Conservation (phyloP, 2,888 invertebrate genomes). For the Epinotia bilunana region DNA sequence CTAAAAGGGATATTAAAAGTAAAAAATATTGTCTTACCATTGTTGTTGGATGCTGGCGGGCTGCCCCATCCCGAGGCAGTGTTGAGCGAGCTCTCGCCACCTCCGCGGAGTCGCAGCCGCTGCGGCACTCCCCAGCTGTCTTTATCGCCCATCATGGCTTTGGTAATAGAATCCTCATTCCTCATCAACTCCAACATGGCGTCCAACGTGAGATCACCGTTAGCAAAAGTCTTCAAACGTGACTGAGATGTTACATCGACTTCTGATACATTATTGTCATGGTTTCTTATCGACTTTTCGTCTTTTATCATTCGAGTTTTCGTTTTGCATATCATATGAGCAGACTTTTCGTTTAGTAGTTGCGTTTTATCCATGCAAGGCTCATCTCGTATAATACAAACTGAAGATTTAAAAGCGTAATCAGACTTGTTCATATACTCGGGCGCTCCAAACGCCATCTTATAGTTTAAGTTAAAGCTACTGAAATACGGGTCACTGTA, state of each 20-base stretch:
- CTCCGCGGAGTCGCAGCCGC: slow-evolving; percentile 88
- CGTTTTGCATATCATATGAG: slow-evolving; percentile 75
- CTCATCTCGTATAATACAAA: slow-evolving; percentile 83
- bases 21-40: slow-evolving; percentile 69
- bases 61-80: slow-evolving; percentile 92
- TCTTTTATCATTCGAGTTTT: slow-evolving; percentile 76
- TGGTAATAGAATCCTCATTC: slow-evolving; percentile 66
- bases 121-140: slow-evolving; percentile 86
- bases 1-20: background rate
- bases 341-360: slow-evolving; percentile 76
- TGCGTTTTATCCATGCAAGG: slow-evolving; percentile 75
- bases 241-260: slow-evolving; percentile 60
- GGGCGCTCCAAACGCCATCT: slow-evolving; percentile 83
- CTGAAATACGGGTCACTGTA: slow-evolving; percentile 85
- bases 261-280: slow-evolving; percentile 80
- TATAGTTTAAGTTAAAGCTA: slow-evolving; percentile 85
- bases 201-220: slow-evolving; percentile 81
- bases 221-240: slow-evolving; percentile 70
- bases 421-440: slow-evolving; percentile 86
- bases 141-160: slow-evolving; percentile 59
- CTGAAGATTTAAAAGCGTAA: slow-evolving; percentile 86
- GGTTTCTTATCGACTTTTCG: slow-evolving; percentile 71
- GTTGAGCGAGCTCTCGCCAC: slow-evolving; percentile 92
- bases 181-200: slow-evolving; percentile 75
- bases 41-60: slow-evolving; percentile 88